Base-by-base conservation (phyloP, 2,797 vertebrate genomes). In the Lepilemur ruficaudatus region DNA sequence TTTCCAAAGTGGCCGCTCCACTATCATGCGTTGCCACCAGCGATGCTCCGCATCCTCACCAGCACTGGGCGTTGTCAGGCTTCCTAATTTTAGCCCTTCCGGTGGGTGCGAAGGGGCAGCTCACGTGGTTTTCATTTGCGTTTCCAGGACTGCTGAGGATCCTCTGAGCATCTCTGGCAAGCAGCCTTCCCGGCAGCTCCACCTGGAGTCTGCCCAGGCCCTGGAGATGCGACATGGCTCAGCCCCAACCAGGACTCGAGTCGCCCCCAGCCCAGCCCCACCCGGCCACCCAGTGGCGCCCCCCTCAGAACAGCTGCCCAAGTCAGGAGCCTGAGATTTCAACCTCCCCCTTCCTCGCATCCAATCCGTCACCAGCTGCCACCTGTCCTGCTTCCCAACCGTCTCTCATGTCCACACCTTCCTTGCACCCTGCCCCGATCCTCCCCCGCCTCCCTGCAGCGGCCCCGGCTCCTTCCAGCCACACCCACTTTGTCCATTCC, bases 391-490 rank as follows among this genome's bases (percentile, higher is more conserved):
- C 22, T 30, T 43, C 46, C 5, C 23, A 4, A 0, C 6, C 8
- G 0, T 4, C 12, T 59, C 61, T 38, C 2, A 0, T 9, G 5
- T 17, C n/a, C 28, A 5, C 4, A 2, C 17, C 12, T 55, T 41
- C 69, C 23, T 48, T 4, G 4, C 10, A 46, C 46, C 41, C 38
- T 0, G 7, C 30, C 55, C 43, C 50, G 48, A 55, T 18, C 65
- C 72, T 35, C 4, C 4, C 65, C 23, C 22, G 10, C 65, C 38
- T 25, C 15, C 72, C 65, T 35, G 80, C 8, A 15, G 67, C 57
- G 15, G 4, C 3, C 15, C 73, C 10, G 11, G 30, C 23, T 46
- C 32, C 55, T 38, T 70, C 72, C 14, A 7, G 10, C 32, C 18
- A 0, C 28, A 25, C 59, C 7, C 1, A 1, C 15, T 32, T 20